These are phyloP conservation scores for Tipula lateralis DNA, from an alignment of 2,888 invertebrate genomes.

Conservation along the genomic window DNA sequence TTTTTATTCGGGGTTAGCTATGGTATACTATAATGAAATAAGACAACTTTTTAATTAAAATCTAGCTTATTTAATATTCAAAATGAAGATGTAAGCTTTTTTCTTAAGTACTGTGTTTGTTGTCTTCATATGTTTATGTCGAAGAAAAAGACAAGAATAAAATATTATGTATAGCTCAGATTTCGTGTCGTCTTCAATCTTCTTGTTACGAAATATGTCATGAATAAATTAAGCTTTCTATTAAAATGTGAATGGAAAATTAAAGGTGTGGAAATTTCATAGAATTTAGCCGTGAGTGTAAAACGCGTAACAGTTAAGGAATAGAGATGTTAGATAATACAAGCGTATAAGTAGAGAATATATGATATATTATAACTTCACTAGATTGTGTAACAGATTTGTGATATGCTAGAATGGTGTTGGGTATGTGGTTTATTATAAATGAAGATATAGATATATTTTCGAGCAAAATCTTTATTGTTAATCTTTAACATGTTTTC, in stretches of 20 bases:
- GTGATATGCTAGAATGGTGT: too few relatives aligned
- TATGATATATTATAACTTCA: too few relatives aligned
- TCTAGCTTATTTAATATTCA: background rate
- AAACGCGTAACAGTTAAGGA: too few relatives aligned
- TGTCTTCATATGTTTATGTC: background rate
- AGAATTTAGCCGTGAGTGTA: background rate
- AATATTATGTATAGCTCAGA: background rate
- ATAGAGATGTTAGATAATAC: too few relatives aligned
- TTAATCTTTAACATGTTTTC: too few relatives aligned
- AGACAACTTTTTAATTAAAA: constrained; percentile 14
- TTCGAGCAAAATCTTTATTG: too few relatives aligned
- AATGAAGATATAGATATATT: too few relatives aligned
- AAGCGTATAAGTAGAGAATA: too few relatives aligned
- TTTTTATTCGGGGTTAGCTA: background rate
- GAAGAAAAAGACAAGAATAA: too few relatives aligned
- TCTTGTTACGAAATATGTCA: background rate
- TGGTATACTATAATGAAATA: background rate
- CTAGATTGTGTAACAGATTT: too few relatives aligned
- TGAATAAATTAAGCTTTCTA: background rate
- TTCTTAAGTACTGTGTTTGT: background rate
- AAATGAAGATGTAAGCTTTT: background rate
- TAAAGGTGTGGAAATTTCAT: background rate
- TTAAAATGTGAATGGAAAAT: background rate
- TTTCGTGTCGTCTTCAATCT: background rate
- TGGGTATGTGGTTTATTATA: too few relatives aligned